Conservation (phyloP, 2,113 vertebrate genomes). For the Sylvia atricapilla region DNA sequence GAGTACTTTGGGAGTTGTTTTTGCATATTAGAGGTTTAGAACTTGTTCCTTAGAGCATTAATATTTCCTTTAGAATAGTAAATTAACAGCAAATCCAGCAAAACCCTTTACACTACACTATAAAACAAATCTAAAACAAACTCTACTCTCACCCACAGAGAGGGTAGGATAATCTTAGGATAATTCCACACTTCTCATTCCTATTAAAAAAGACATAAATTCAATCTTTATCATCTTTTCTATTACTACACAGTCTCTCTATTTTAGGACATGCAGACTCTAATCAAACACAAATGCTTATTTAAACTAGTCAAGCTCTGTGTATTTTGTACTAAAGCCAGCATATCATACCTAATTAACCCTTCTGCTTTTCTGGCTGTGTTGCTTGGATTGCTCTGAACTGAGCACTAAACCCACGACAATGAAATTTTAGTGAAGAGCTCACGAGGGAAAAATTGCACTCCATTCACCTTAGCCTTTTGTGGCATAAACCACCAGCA, state of each 20-base stretch:
- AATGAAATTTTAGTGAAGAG: neutral
- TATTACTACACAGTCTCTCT: neutral
- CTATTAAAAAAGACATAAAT: conserved; percentile 18
- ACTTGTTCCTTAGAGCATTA: neutral
- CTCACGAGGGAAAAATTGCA: neutral
- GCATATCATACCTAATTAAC: neutral
- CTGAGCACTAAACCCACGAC: neutral
- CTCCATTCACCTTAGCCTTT: neutral
- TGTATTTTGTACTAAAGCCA: conserved; percentile 24
- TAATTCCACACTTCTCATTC: neutral
- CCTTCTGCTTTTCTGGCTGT: conserved; percentile 2
- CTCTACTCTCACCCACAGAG: neutral
- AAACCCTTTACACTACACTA: neutral
- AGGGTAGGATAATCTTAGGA: neutral
- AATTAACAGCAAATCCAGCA: neutral
- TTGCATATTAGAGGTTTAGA: neutral
- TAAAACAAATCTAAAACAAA: neutral
- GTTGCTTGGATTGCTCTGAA: neutral
- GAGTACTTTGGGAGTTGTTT: neutral
- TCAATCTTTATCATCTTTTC: neutral
- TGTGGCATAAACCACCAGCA: neutral
- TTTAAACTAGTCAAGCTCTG: conserved; percentile 12
- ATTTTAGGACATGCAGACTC: neutral
- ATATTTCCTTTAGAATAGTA: neutral
- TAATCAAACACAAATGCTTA: conserved; percentile 9